Percentiles rank a stretch among this genome's conserved stretches.
Evolutionary conservation across 2,888 invertebrate species (phyloP).

Genomic region (Podotricha telesiphe): DNA sequence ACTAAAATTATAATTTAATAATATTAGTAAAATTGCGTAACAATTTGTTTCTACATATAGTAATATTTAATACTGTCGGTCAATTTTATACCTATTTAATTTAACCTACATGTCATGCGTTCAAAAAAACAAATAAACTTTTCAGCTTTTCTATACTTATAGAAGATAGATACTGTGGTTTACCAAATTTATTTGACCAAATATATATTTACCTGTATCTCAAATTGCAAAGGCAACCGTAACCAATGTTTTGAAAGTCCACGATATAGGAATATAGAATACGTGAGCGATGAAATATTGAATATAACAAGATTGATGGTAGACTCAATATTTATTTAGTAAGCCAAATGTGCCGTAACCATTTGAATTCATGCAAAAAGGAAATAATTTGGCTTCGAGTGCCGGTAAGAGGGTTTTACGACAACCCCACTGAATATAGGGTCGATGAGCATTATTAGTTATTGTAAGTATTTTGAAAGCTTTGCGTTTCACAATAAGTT

Average conservation of each 20-base stretch:
- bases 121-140: too few species aligned
- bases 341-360: conserved; percentile 40
- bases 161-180: neutral
- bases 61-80: too few species aligned
- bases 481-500: neutral
- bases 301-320: conserved; percentile 61
- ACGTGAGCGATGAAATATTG: conserved; percentile 53
- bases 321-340: conserved; percentile 59
- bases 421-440: conserved; percentile 12
- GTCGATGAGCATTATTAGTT: neutral
- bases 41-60: too few species aligned
- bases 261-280: neutral
- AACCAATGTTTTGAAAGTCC: neutral
- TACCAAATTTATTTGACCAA: conserved; percentile 2
- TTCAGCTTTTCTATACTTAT: too few species aligned
- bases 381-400: conserved; percentile 30
- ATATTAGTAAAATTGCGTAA: too few species aligned
- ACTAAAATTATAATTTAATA: too few species aligned
- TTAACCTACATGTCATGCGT: too few species aligned
- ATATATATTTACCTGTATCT: neutral
- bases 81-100: too few species aligned
- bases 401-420: conserved; percentile 27
- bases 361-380: conserved; percentile 50
- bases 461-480: neutral
- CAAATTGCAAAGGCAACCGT: neutral